Evolutionary conservation across 2,113 vertebrate genomes (phyloP).

Genomic region (Tetrao urogallus): DNA sequence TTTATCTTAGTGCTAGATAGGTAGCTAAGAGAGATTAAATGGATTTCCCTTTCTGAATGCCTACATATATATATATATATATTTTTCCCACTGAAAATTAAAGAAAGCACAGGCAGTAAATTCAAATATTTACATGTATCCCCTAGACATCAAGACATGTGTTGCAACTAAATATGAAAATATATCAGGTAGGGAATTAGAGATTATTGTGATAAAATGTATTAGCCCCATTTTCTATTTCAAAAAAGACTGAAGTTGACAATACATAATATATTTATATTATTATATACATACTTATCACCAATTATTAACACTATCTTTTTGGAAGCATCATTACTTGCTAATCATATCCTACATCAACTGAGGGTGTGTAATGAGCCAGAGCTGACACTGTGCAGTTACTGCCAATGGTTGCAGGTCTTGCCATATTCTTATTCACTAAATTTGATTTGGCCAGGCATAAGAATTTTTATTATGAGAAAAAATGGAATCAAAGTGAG

Average conservation of each 20-base stretch:
- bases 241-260: neutral
- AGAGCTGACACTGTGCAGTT: neutral
- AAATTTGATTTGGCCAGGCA: neutral
- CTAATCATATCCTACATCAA: neutral
- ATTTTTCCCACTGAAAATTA: neutral
- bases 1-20: neutral
- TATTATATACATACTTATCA: neutral
- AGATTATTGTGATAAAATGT: neutral
- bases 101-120: neutral
- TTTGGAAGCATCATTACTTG: neutral
- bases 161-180: neutral
- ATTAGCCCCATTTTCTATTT: neutral
- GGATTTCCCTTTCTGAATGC: neutral
- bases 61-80: neutral
- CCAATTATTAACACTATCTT: neutral
- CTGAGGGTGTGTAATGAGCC: neutral
- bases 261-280: no score
- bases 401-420: neutral
- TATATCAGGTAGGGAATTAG: neutral
- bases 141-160: neutral
- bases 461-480: neutral
- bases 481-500: neutral
- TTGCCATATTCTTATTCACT: neutral
- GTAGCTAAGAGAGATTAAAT: neutral
- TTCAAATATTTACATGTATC: neutral